Conservation (phyloP, 2,113 vertebrate genomes). For the Origma solitaria region DNA sequence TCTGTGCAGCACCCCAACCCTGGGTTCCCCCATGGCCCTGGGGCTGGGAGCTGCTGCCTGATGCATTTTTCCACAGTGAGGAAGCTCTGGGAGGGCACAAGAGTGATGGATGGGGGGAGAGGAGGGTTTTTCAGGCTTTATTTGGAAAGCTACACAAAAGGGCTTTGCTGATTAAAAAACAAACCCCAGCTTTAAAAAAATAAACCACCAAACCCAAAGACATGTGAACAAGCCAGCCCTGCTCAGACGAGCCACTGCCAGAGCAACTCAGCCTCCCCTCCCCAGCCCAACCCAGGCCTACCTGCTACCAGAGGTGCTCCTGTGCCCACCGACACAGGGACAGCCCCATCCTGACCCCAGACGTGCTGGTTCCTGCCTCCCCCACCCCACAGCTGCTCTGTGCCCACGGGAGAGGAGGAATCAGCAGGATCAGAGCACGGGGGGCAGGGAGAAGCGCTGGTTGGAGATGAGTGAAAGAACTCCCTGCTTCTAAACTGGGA, state of each 20-base stretch:
- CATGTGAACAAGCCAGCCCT: not conserved
- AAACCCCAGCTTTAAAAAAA: constrained; percentile 42
- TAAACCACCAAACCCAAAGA: not conserved
- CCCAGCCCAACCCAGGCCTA: not conserved
- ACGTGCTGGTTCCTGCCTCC: not conserved
- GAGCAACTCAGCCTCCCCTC: not conserved
- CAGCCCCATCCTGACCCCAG: not conserved
- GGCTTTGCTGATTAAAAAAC: constrained; percentile 44
- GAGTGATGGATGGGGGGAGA: not conserved
- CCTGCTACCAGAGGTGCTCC: not conserved
- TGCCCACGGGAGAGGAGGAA: not conserved
- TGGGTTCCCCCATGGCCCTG: accelerated
- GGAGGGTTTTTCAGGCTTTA: constrained; percentile 42
- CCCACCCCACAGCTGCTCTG: not conserved
- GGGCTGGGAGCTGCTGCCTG: not conserved
- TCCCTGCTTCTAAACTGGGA: not conserved
- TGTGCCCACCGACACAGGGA: not conserved
- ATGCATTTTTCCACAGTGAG: not conserved
- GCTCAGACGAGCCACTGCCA: not conserved
- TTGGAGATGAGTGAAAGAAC: accelerated
- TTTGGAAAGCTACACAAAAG: constrained; percentile 66
- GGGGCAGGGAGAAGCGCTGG: not conserved
- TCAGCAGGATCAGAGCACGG: not conserved
- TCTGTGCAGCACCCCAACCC: not conserved
- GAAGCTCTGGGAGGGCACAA: not conserved